Evolutionary conservation across 2,113 vertebrate species (phyloP), one percentile per base, ranked within the genome.

Genomic region (Falco punctatus): DNA sequence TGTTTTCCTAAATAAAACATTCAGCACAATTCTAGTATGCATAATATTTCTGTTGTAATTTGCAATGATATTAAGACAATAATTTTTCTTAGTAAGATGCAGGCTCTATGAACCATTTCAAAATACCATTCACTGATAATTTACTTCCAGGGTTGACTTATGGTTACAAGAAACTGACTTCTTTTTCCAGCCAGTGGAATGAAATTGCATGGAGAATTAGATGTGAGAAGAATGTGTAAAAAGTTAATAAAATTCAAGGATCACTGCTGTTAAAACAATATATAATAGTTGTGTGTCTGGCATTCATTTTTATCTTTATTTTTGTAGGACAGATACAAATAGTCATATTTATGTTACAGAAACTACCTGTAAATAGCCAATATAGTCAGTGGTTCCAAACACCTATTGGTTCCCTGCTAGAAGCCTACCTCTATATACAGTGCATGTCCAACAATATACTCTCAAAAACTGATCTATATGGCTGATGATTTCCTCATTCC

Each of bases 1-100:
- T 96, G 85, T 97, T 97, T 97, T 79, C 57, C 88, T 96, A 94
- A 95, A 91, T 92, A 96, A 96, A 97, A 89, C n/a, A 93, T 86
- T 74, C 84, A 87, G 57, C 38, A 71, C 44, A 65, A 24, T 64
- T 81, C 48, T 89, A 65, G 48, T 85, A 48, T 91, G 35, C 61
- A 74, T 57, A 86, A 93, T 70, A 91, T 94, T 96, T 96, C 94
- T 87, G 44, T 54, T 93, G 48, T 55, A 96, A 95, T 55, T 97
- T 97, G 61, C 84, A 96, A 59, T 40, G 58, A 93, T 72, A 94
- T 88, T 92, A 97, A 81, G 20, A 33, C 92, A 94, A 88, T 79
- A 86, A 52, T 81, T 66, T 97, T 92, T 90, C 81, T 78, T 84
- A 84, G 52, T 82, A 88, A 92, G 42, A 91, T 92, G n/a, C 44